These are phyloP conservation scores for Caenorhabditis japonica DNA, from an alignment of 2,888 invertebrate genomes.

Conservation along the genomic window DNA sequence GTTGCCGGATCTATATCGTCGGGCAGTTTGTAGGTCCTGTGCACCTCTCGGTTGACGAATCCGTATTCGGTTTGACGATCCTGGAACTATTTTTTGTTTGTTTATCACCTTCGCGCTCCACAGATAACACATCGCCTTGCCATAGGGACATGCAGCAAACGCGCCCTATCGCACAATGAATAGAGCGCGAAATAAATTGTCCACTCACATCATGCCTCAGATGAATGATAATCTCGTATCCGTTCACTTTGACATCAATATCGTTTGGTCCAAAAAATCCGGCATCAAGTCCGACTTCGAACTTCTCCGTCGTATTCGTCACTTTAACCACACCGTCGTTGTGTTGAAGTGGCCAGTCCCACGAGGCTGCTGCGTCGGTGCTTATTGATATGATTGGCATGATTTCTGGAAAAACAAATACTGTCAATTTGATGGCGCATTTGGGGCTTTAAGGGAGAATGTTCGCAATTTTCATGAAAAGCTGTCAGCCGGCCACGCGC, in stretches of 20 bases:
- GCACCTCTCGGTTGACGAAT: constrained; percentile 66
- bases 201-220: constrained; percentile 43
- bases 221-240: constrained; percentile 52
- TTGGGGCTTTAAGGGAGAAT: too few species aligned
- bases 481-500: too few species aligned
- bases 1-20: constrained; percentile 63
- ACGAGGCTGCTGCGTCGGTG: constrained; percentile 38
- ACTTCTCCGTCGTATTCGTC: constrained; percentile 58
- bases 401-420: too few species aligned
- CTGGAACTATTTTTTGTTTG: constrained; percentile 43
- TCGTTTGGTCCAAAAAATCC: constrained; percentile 61
- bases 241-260: constrained; percentile 57
- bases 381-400: constrained; percentile 44
- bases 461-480: too few species aligned
- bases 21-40: constrained; percentile 69
- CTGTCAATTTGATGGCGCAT: too few species aligned
- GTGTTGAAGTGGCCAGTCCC: constrained; percentile 58
- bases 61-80: constrained; percentile 64
- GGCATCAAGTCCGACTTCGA: constrained; percentile 62
- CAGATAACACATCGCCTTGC: too few species aligned
- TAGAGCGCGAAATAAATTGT: background rate
- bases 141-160: too few species aligned
- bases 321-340: constrained; percentile 54
- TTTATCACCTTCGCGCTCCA: too few species aligned
- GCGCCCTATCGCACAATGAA: too few species aligned